Evolutionary conservation across 2,797 vertebrate genomes (phyloP), one percentile per base, ranked within the genome.

Genomic region (Phataginus tetradactyla): DNA sequence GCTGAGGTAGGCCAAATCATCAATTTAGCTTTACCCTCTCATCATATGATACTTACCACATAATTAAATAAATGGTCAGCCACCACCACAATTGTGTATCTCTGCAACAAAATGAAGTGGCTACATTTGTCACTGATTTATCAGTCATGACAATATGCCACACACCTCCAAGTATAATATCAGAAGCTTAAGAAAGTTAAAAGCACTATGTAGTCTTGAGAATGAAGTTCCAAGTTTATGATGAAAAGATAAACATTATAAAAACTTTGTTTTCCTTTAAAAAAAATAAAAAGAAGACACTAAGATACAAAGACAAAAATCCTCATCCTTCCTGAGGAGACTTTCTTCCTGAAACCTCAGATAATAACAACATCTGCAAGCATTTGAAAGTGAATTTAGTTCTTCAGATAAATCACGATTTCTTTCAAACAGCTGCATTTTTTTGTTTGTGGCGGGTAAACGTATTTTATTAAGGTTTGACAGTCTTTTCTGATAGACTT

Each of bases 1-100:
- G 90, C 83, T 87, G 96, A 96, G 85, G 91, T 77, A 86, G 85
- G 96, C 97, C 96, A 94, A 80, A 89, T 98, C 86, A 98, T 90
- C 97, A 86, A 97, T 97, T 98, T 95, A 97, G 88, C 92, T 96
- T 97, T 94, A 94, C 85, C 88, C 90, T 97, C 69, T 97, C 96
- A 96, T 69, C 42, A 93, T 34, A 77, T 94, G 94, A 94, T 95
- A 96, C 72, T 97, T 96, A 95, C 77, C 96, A 95, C 57, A 42
- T 92, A 96, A 98, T 97, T 97, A 97, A 97, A 97, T 90, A 93
- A 89, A 96, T 92, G 95, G 96, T 90, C 88, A 96, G 61, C 84
- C 34, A 37, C 89, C 90, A 95, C 75, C 85, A 95, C 90, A 92
- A 96, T 72, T 89, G 92, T 86, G 14, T 88, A 93, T 90, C 86